Evolutionary conservation across 2,888 invertebrate genomes (phyloP), one percentile per base, ranked within the genome.

Genomic region (Hermodice carunculata): DNA sequence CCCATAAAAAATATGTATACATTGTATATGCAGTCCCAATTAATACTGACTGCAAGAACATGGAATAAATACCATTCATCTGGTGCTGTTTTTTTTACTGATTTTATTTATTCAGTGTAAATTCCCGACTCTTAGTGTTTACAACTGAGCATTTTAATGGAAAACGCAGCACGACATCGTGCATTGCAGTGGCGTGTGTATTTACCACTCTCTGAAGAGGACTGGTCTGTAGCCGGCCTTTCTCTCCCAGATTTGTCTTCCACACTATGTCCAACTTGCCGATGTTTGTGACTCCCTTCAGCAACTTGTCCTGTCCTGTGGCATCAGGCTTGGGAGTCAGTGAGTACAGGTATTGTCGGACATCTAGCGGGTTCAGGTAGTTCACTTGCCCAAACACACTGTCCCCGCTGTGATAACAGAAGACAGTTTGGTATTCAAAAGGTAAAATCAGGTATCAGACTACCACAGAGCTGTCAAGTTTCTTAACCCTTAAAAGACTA

Each of bases 181-280:
- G n/a, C n/a, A n/a, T n/a, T n/a, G n/a, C n/a, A n/a, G n/a, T n/a
- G n/a, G n/a, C n/a, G n/a, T n/a, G n/a, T 19, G 22, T 43, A 82
- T 85, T 80, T 84, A 93, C 93, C 89, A 92, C 92, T 88, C 97
- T 90, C 83, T 95, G 94, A 64, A 98, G 87, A 81, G 95, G 95
- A 87, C 96, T 96, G 19, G 98, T 98, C 88, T 98, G 98, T 66
- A 98, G 88, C 70, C 97, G 90, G n/a, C 98, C 98, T 77, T 94
- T 91, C 88, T 98, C 98, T 24, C 98, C 98, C 79, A 98, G 90
- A 87, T 95, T 94, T 32, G 97, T 96, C 76, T 97, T 90, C 99
- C 99, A 99, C 11, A 96, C 94, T 82, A 99, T 98, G 87, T 99
- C 98, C 60, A 99, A 88, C 87, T 98, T 98, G 1, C 98, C 98